Conservation (phyloP, 2,113 vertebrate genomes). For the Dicrurus megarhynchus region DNA sequence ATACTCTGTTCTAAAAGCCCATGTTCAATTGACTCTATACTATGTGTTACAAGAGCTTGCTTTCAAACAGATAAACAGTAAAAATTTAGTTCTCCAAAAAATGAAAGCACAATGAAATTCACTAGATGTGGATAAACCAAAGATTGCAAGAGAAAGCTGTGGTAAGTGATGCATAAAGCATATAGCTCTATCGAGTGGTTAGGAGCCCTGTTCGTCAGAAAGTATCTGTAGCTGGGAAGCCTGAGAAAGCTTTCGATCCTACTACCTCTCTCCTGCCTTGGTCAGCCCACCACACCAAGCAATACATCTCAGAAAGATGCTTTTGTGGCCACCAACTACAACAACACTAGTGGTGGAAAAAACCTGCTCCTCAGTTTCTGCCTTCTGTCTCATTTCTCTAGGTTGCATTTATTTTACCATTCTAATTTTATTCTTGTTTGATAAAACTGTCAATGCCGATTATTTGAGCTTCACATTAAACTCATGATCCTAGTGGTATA, state of each 20-base stretch:
- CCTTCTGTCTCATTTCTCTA: background rate
- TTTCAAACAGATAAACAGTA: background rate
- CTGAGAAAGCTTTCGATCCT: background rate
- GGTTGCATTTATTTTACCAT: background rate
- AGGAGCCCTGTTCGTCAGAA: background rate
- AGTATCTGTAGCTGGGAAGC: background rate
- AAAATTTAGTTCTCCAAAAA: background rate
- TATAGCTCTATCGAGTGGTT: background rate
- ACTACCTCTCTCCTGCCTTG: background rate
- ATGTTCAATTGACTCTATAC: background rate
- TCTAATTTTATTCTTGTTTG: background rate
- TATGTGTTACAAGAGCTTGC: background rate
- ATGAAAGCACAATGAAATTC: background rate
- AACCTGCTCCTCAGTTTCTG: background rate
- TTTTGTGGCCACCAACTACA: background rate
- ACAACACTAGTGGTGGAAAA: background rate
- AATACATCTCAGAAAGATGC: background rate
- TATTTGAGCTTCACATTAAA: background rate
- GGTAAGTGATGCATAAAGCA: background rate
- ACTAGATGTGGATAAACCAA: background rate
- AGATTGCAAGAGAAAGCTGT: background rate
- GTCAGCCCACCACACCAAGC: background rate
- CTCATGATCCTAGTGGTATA: background rate
- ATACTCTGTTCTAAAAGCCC: background rate
- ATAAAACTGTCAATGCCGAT: background rate